A percentile compares a stretch with the other conserved stretches of the same genome.
phyloP scores from a whole-genome alignment of 2,797 vertebrate species.

The Pseudomugil gertrudae region DNA sequence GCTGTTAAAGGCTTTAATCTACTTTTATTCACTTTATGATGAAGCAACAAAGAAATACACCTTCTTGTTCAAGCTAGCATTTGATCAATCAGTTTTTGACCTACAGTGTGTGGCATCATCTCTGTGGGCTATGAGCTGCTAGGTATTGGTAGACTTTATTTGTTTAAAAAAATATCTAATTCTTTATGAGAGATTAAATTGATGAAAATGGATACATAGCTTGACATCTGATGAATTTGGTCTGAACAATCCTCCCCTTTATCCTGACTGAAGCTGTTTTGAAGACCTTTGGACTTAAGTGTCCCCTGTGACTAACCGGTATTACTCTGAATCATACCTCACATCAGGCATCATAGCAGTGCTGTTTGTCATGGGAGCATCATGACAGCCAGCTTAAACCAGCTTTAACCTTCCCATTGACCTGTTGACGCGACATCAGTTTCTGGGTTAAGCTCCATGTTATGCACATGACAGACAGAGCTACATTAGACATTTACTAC shows the following conservation, averaged over 20 bases:
- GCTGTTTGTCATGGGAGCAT: slow-evolving; percentile 22
- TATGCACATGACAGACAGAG: slow-evolving; percentile 35
- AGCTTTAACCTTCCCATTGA: slow-evolving; percentile 22
- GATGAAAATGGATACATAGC: neutral
- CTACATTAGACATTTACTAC: slow-evolving; percentile 29
- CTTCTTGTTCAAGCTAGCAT: neutral
- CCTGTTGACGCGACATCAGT: slow-evolving; percentile 33
- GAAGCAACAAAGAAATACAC: neutral
- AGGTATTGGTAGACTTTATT: neutral
- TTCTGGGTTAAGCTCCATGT: slow-evolving; percentile 36
- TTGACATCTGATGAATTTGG: slow-evolving; percentile 14
- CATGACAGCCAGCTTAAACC: slow-evolving; percentile 34
- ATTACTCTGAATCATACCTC: slow-evolving; percentile 5
- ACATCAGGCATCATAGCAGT: slow-evolving; percentile 13
- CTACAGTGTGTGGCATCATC: neutral
- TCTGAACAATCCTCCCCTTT: neutral
- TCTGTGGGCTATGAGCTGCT: neutral
- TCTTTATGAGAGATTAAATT: neutral
- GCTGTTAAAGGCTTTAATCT: neutral
- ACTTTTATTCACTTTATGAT: neutral
- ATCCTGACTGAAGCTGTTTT: slow-evolving; percentile 15
- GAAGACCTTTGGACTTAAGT: slow-evolving; percentile 12
- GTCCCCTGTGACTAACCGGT: neutral
- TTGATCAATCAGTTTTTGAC: neutral
- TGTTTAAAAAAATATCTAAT: neutral